phyloP scores from a whole-genome alignment of 2,113 vertebrate species.

The Lophotis ruficrista region DNA sequence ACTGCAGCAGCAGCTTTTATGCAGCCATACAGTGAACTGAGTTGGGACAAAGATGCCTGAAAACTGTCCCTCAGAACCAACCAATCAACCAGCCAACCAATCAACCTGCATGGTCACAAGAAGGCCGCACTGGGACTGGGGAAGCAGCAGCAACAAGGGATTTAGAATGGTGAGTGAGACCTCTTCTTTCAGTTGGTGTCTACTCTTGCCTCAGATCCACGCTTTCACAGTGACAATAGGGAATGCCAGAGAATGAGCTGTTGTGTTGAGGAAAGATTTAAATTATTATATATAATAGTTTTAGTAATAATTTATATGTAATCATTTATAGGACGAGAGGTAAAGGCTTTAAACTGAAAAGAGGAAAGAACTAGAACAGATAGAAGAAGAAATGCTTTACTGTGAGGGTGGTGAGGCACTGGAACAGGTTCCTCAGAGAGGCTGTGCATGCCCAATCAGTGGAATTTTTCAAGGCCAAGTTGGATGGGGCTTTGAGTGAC shows the following conservation, averaged over 20 bases:
- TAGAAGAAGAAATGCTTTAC: too few relatives aligned
- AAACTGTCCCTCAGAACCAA: background rate
- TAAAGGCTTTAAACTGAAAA: too few relatives aligned
- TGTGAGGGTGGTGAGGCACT: too few relatives aligned
- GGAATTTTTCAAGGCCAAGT: too few relatives aligned
- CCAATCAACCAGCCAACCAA: background rate
- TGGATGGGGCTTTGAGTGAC: too few relatives aligned
- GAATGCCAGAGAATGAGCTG: background rate
- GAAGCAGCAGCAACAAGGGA: background rate
- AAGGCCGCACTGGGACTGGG: fast-evolving
- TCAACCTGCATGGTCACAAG: background rate
- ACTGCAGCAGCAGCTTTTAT: background rate
- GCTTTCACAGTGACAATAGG: background rate
- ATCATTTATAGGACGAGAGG: too few relatives aligned
- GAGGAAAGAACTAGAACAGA: too few relatives aligned
- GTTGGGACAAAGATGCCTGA: background rate
- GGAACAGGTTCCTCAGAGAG: too few relatives aligned
- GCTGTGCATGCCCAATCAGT: too few relatives aligned
- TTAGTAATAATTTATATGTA: too few relatives aligned
- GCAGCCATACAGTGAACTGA: background rate
- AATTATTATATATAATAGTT: background rate
- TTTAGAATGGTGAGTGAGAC: background rate
- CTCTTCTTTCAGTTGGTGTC: background rate
- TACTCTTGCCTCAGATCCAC: background rate
- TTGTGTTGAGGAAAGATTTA: background rate